A percentile compares a stretch with the other conserved stretches of the same genome.
phyloP scores from a whole-genome alignment of 2,113 vertebrate species.

The Neoarius graeffei region DNA sequence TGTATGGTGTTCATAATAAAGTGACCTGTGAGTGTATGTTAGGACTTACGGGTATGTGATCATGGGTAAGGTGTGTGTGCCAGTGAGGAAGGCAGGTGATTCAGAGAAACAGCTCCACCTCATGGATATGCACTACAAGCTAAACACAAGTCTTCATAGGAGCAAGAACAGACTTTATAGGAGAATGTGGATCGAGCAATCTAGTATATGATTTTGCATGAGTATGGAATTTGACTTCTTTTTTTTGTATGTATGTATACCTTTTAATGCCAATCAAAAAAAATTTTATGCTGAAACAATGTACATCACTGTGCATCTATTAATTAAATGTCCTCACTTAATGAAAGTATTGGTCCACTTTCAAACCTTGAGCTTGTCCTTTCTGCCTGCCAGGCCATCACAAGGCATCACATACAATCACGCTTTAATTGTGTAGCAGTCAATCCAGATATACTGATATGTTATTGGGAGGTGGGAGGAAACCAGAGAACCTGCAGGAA shows the following conservation, averaged over 20 bases:
- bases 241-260: background rate
- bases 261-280: background rate
- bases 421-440: no score
- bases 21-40: background rate
- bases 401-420: no score
- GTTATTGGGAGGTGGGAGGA: no score
- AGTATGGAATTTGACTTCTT: background rate
- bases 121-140: conserved; percentile 16
- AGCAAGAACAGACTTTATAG: background rate
- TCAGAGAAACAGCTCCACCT: conserved; percentile 43
- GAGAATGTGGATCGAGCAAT: background rate
- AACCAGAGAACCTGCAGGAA: no score
- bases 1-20: no score
- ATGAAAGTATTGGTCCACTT: no score
- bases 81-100: background rate
- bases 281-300: background rate
- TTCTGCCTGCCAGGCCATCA: no score
- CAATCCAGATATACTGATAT: no score
- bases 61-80: background rate
- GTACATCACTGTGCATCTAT: no score
- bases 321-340: no score
- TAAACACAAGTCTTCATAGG: background rate
- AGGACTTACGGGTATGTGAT: background rate
- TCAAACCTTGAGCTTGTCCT: no score
- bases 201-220: background rate